phyloP scores from a whole-genome alignment of 2,113 vertebrate genomes.

The Entelurus aequoreus region DNA sequence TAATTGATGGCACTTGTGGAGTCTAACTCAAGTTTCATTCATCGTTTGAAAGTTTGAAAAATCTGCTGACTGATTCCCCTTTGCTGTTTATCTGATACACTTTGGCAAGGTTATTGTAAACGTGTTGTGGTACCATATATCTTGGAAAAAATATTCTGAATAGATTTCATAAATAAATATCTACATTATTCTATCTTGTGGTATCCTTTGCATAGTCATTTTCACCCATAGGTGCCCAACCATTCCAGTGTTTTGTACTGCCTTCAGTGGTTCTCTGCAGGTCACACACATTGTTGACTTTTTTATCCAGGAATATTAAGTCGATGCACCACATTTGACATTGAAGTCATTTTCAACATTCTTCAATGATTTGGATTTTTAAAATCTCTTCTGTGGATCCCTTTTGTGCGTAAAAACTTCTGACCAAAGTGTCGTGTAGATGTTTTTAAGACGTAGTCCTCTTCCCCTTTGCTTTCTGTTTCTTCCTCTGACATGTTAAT shows the following conservation, averaged over 20 bases:
- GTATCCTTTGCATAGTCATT: slow-evolving; percentile 61
- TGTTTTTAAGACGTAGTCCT: slow-evolving; percentile 81
- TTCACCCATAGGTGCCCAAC: slow-evolving; percentile 77
- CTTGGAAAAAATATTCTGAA: slow-evolving; percentile 58
- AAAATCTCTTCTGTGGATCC: slow-evolving; percentile 53
- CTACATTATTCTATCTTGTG: slow-evolving; percentile 55
- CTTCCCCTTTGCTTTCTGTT: slow-evolving; percentile 52
- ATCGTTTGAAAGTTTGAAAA: background rate
- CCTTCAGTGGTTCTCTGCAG: slow-evolving; percentile 64
- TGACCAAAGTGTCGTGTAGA: slow-evolving; percentile 88
- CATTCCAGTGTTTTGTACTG: slow-evolving; percentile 77
- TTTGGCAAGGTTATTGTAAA: slow-evolving; percentile 76
- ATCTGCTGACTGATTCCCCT: slow-evolving; percentile 45
- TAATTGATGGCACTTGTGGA: slow-evolving; percentile 43
- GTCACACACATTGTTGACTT: slow-evolving; percentile 49
- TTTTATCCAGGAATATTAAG: slow-evolving; percentile 59
- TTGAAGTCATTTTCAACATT: slow-evolving; percentile 7
- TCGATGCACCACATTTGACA: slow-evolving; percentile 63
- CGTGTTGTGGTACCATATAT: slow-evolving; percentile 72
- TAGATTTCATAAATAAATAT: slow-evolving; percentile 59
- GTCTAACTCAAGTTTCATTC: background rate
- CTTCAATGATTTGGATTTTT: slow-evolving; percentile 44
- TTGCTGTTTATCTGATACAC: slow-evolving; percentile 61
- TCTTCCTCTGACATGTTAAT: slow-evolving; percentile 71
- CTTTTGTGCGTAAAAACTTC: slow-evolving; percentile 75